These are phyloP conservation scores for Bos javanicus DNA, from an alignment of 2,113 vertebrate genomes.

Conservation along the genomic window DNA sequence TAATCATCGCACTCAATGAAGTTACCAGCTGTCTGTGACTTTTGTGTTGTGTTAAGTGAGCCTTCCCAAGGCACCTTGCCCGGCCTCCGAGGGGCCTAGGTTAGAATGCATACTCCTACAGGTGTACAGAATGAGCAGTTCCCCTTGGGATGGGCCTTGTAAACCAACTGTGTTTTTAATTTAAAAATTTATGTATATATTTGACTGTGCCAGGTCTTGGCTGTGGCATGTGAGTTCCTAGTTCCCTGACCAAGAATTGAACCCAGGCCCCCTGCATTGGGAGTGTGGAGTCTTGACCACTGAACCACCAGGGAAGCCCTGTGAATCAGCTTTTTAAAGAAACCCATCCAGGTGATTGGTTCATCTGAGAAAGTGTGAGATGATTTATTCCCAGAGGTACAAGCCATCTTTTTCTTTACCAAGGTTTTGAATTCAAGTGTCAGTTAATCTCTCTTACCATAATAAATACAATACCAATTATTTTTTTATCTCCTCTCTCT, in stretches of 20 bases:
- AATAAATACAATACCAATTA: background rate
- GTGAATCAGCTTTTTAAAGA: background rate
- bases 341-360: background rate
- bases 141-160: background rate
- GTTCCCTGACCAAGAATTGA: background rate
- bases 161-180: background rate
- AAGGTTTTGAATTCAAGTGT: background rate
- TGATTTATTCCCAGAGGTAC: background rate
- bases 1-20: background rate
- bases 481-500: background rate
- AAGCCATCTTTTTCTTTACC: background rate
- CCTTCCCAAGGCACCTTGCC: fast-evolving
- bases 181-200: background rate
- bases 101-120: background rate
- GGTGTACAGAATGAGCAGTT: fast-evolving
- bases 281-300: background rate
- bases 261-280: background rate
- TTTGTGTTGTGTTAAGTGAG: background rate
- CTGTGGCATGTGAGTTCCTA: background rate
- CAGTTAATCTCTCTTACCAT: background rate
- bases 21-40: background rate
- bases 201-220: background rate
- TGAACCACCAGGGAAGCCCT: background rate
- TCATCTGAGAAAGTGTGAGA: background rate
- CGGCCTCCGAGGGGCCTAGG: too few relatives aligned